phyloP scores from a whole-genome alignment of 2,113 vertebrate species.

The Eublepharis macularius region DNA sequence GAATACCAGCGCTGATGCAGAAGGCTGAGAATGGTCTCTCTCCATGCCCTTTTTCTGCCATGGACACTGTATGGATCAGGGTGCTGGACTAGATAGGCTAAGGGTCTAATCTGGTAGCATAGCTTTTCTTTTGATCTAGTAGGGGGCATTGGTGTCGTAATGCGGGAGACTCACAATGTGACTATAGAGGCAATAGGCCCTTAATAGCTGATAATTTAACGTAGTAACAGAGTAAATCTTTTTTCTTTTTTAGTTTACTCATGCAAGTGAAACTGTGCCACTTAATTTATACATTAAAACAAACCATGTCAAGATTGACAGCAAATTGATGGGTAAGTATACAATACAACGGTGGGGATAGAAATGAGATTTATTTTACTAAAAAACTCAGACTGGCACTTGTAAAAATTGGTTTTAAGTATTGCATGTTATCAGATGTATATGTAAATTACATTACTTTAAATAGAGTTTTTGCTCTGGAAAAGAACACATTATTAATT shows the following conservation, averaged over 20 bases:
- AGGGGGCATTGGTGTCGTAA: too few relatives aligned
- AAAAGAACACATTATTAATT: not conserved
- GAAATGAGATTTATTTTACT: conserved; percentile 26
- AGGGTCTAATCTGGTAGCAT: too few relatives aligned
- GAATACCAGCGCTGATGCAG: too few relatives aligned
- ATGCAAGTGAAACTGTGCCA: conserved; percentile 83
- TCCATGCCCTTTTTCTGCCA: too few relatives aligned
- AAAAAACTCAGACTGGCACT: conserved; percentile 12
- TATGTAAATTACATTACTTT: not conserved
- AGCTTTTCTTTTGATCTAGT: too few relatives aligned
- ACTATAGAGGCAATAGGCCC: not conserved
- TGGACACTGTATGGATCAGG: too few relatives aligned
- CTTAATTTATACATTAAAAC: conserved; percentile 86
- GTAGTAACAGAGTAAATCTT: not conserved
- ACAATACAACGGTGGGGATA: not conserved
- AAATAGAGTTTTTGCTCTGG: not conserved
- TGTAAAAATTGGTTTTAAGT: not conserved
- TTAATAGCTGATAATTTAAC: not conserved
- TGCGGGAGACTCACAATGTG: not conserved
- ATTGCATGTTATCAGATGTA: not conserved
- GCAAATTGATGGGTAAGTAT: conserved; percentile 87
- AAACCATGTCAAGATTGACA: conserved; percentile 85
- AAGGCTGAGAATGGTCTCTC: too few relatives aligned
- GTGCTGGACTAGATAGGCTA: too few relatives aligned
- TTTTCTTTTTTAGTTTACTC: conserved; percentile 77